Percentiles rank a stretch among this genome's conserved stretches.
These are phyloP conservation scores for Drosophila mulleri DNA, from an alignment of 2,888 invertebrate genomes.

Conservation along the genomic window DNA sequence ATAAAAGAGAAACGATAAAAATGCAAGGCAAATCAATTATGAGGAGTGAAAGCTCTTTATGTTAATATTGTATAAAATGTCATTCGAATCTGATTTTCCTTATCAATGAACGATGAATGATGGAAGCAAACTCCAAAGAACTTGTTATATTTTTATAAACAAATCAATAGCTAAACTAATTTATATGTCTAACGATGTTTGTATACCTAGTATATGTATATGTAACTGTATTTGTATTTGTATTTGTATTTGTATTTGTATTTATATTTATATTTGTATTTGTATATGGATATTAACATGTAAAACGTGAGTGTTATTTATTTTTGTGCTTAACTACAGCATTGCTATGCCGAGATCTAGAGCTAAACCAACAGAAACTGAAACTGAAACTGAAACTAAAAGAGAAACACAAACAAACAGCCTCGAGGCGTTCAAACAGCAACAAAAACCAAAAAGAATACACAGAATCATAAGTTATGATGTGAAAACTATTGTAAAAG, in stretches of 20 bases:
- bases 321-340: constrained; percentile 56
- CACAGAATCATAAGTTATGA: not conserved
- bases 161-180: constrained; percentile 56
- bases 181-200: constrained; percentile 51
- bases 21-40: constrained; percentile 24
- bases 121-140: constrained; percentile 66
- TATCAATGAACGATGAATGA: constrained; percentile 39
- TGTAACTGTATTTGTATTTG: constrained; percentile 35
- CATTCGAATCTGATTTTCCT: constrained; percentile 64
- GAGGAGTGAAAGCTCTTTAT: constrained; percentile 53
- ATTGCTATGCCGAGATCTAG: constrained; percentile 54
- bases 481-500: constrained; percentile 44
- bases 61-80: constrained; percentile 51
- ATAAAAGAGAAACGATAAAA: constrained; percentile 7
- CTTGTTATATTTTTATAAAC: constrained; percentile 78
- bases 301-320: constrained; percentile 60
- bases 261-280: constrained; percentile 34
- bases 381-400: not conserved
- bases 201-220: constrained; percentile 38
- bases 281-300: constrained; percentile 46
- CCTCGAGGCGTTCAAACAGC: constrained; percentile 38
- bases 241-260: constrained; percentile 38
- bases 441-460: not conserved
- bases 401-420: constrained; percentile 13
- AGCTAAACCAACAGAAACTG: constrained; percentile 42